Evolutionary conservation across 2,113 vertebrate species (phyloP), one percentile per base, ranked within the genome.

Genomic region (Corapipo altera): DNA sequence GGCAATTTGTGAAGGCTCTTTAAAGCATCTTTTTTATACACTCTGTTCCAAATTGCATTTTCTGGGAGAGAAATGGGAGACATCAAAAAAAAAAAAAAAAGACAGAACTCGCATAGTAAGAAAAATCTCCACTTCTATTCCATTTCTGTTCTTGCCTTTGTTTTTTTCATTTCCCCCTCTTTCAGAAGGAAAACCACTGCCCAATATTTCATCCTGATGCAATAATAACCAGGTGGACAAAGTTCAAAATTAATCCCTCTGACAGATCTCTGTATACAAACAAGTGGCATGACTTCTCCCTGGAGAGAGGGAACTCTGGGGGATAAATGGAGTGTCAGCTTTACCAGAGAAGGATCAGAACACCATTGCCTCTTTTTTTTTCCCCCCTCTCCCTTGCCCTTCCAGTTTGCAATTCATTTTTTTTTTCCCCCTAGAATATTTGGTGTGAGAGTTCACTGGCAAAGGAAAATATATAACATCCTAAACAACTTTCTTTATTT

Each of bases 1-100:
- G 71, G 90, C 83, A 89, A 89, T 94, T 96, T 85, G 61, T 51
- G 93, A 85, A 84, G 79, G 33, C 48, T 91, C 92, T 75, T 94
- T 93, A 80, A 94, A 89, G 52, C 58, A 15, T 70, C 79, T 89
- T 87, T 81, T 84, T 64, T 39, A 79, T 71, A 43, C 18, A 46
- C 46, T 95, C 67, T 22, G n/a, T 62, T 33, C 62, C 41, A 59
- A 96, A 91, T 46, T 81, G 24, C 21, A 61, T 91, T 94, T 96
- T 83, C 85, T 77, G 22, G 46, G 55, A 58, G 26, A 93, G 49
- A 82, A 75, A 92, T 30, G 18, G 28, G 28, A 86, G 37, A 76
- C 39, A 48, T 52, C 39, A 86, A 54, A 57, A 44, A 49, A 49
- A 24, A 51, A 24, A 88, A 54, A 58, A 44, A 49, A 74, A 83